Base-by-base conservation (phyloP, 2,888 invertebrate genomes). In the Folsomia manolachei region DNA sequence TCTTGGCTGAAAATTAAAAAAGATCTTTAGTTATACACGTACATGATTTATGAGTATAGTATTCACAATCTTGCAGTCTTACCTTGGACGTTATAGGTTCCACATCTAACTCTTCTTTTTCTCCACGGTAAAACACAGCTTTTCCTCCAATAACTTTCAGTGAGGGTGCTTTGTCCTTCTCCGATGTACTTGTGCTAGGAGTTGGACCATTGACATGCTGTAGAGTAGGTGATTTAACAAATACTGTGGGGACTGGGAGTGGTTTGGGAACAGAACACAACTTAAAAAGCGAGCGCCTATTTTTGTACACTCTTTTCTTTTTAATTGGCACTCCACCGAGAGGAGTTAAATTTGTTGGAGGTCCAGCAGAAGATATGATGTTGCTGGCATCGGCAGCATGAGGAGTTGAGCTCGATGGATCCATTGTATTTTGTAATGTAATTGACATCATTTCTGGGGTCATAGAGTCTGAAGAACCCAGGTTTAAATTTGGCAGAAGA, bases 21-120 rank as follows among this genome's bases (percentile, higher is more conserved):
- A n/a, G 19, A 7, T n/a, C 26, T 14, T 63, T 63, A 63, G 25
- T 63, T 61, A 27, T 61, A 11, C 23, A 65, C 4, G 19, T 53
- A 23, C 56, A 14, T 25, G 1, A 63, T 23, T 23, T 25, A 11
- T 24, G 25, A 7, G n/a, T 63, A 9, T 63, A 24, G 18, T 14
- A 63, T 24, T 63, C 11, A n/a, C n/a, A n/a, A n/a, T n/a, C n/a
- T n/a, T n/a, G 19, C 4, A n/a, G n/a, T 52, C 56, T 25, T 70
- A 76, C 76, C 70, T 74, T 71, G 9, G 70, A 69, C 11, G 75
- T 39, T 27, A 61, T 71, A 0, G 77, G 72, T 21, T 77, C 77
- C 1, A 51, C 52, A 65, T 79, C 79, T 2, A 77, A 63, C 61
- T 79, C 80, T 39, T 80, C 80, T 63, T 75, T 72, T 51, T 77